phyloP scores from a whole-genome alignment of 2,113 vertebrate species.

The Caranx ignobilis region DNA sequence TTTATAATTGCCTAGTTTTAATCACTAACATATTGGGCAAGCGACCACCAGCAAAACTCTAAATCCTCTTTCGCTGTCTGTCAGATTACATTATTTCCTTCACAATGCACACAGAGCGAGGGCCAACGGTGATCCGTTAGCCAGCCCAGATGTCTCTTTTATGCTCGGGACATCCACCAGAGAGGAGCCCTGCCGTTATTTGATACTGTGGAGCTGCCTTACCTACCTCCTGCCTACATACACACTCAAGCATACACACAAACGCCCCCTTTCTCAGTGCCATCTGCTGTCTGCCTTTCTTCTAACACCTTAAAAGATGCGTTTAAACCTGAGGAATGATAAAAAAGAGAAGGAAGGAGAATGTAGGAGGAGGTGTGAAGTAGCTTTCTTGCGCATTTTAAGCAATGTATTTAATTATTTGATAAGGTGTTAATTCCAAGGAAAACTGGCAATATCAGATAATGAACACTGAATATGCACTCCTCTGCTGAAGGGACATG shows the following conservation, averaged over 20 bases:
- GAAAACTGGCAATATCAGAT: not conserved
- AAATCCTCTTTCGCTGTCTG: conserved; percentile 58
- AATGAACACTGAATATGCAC: not conserved
- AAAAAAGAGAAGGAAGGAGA: not conserved
- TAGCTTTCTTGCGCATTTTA: conserved; percentile 15
- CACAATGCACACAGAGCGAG: not conserved
- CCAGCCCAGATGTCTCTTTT: conserved; percentile 66
- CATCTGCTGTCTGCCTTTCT: conserved; percentile 47
- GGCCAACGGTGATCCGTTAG: not conserved
- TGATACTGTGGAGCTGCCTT: conserved; percentile 54
- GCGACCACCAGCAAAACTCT: conserved; percentile 8
- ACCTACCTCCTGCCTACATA: conserved; percentile 20
- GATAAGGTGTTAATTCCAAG: conserved; percentile 18
- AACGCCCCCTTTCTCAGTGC: conserved; percentile 31
- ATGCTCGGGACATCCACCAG: conserved; percentile 34
- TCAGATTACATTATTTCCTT: conserved; percentile 57
- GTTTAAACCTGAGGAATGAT: not conserved
- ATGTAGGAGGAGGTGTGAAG: conserved; percentile 25
- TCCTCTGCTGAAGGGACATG: conserved; percentile 10
- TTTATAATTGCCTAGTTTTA: conserved; percentile 21
- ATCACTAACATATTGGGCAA: conserved; percentile 35
- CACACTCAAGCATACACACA: conserved; percentile 19
- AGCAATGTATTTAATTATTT: conserved; percentile 44
- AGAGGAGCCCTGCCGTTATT: conserved; percentile 49
- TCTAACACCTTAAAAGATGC: conserved; percentile 15